Conservation (phyloP, 2,113 vertebrate genomes). For the Petrocephalus microphthalmus region DNA sequence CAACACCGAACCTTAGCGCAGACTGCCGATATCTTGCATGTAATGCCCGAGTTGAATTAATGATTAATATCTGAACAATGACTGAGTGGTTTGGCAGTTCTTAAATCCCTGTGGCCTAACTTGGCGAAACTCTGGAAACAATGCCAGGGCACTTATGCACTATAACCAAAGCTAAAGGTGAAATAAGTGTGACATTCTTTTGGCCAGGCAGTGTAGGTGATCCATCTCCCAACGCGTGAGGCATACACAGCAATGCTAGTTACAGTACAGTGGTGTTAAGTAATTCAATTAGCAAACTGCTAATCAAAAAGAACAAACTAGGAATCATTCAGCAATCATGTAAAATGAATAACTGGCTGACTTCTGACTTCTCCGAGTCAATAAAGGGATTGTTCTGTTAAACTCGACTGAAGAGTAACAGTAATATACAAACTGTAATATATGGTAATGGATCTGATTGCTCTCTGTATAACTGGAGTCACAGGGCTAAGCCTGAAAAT, state of each 20-base stretch:
- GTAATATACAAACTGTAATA: not conserved
- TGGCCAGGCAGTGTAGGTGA: too few species aligned
- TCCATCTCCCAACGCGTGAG: too few species aligned
- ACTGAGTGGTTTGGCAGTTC: not conserved
- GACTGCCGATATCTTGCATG: not conserved
- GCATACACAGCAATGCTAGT: too few species aligned
- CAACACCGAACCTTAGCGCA: not conserved
- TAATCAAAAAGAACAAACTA: not conserved
- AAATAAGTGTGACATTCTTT: too few species aligned
- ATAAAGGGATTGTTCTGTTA: not conserved
- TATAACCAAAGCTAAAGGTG: too few species aligned
- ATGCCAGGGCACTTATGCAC: too few species aligned
- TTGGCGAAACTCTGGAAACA: not conserved
- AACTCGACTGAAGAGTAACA: not conserved
- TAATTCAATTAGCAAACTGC: not conserved
- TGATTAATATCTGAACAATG: not conserved
- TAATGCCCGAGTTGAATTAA: not conserved
- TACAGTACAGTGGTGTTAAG: not conserved
- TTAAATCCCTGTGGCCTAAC: not conserved
- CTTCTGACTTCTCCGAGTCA: not conserved
- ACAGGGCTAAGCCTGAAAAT: not conserved
- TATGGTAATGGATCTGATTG: not conserved
- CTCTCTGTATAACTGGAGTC: not conserved
- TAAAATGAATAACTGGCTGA: not conserved
- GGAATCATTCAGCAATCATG: not conserved